phyloP scores from a whole-genome alignment of 2,888 invertebrate species.

The Cosmia pyralina region DNA sequence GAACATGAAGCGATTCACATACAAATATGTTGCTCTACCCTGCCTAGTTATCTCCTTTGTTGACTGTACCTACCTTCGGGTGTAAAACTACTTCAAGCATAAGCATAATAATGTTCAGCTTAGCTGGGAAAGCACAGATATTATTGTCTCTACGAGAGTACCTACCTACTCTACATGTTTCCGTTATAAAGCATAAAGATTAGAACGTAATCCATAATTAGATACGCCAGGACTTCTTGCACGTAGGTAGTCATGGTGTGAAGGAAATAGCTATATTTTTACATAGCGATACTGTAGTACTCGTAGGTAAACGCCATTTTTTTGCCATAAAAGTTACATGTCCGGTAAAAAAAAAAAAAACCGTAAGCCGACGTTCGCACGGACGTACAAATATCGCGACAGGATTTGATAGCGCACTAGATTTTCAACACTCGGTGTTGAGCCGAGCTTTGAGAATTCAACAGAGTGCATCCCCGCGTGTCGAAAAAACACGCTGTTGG shows the following conservation, averaged over 20 bases:
- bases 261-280: conserved; percentile 18
- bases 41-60: no score
- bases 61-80: no score
- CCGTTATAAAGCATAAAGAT: conserved; percentile 26
- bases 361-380: no score
- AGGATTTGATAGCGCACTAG: no score
- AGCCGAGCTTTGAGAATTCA: no score
- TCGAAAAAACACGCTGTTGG: no score
- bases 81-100: not conserved
- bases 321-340: not conserved
- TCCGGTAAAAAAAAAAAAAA: not conserved
- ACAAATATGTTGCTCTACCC: no score
- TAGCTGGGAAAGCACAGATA: not conserved
- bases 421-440: no score
- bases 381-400: no score
- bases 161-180: not conserved
- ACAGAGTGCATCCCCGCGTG: no score
- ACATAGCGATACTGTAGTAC: conserved; percentile 12
- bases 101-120: not conserved
- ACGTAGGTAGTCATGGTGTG: conserved; percentile 17
- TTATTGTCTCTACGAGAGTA: not conserved
- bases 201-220: conserved; percentile 49
- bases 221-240: conserved; percentile 47
- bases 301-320: no score
- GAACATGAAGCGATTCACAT: no score